phyloP scores from a whole-genome alignment of 2,113 vertebrate genomes.

The Varanus komodoensis region DNA sequence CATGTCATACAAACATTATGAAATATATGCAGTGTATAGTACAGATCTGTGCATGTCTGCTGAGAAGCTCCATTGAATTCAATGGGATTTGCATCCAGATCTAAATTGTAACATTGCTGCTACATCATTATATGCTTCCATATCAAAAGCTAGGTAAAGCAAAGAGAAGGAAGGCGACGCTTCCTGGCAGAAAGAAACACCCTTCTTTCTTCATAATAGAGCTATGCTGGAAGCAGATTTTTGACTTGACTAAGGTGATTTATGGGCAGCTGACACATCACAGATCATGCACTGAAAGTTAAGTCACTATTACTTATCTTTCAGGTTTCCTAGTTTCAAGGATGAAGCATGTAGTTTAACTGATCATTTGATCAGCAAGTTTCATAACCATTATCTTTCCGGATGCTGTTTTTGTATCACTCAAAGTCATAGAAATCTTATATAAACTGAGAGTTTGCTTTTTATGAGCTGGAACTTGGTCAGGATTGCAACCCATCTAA shows the following conservation, averaged over 20 bases:
- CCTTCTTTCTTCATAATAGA: background rate
- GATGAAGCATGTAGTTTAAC: background rate
- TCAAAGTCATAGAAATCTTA: slow-evolving; percentile 7
- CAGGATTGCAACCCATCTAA: rapidly evolving
- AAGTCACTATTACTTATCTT: background rate
- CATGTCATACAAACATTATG: too few species aligned
- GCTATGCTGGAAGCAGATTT: background rate
- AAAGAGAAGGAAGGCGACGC: background rate
- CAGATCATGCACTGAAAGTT: slow-evolving; percentile 6
- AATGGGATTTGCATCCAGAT: background rate
- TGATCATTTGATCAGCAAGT: background rate
- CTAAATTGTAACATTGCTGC: background rate
- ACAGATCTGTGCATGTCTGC: background rate
- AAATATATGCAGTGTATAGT: background rate
- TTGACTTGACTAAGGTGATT: slow-evolving; percentile 4
- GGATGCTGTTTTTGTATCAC: slow-evolving; percentile 28
- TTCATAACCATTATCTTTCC: slow-evolving; percentile 23
- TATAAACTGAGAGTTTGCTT: background rate
- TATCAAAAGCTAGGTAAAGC: background rate
- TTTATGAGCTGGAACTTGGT: background rate
- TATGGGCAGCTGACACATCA: background rate
- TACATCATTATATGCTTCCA: background rate
- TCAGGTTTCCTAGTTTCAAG: slow-evolving; percentile 18
- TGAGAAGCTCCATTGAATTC: background rate
- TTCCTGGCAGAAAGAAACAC: background rate